These are phyloP conservation scores for Eudemis profundana DNA, from an alignment of 2,888 invertebrate genomes.

Conservation along the genomic window DNA sequence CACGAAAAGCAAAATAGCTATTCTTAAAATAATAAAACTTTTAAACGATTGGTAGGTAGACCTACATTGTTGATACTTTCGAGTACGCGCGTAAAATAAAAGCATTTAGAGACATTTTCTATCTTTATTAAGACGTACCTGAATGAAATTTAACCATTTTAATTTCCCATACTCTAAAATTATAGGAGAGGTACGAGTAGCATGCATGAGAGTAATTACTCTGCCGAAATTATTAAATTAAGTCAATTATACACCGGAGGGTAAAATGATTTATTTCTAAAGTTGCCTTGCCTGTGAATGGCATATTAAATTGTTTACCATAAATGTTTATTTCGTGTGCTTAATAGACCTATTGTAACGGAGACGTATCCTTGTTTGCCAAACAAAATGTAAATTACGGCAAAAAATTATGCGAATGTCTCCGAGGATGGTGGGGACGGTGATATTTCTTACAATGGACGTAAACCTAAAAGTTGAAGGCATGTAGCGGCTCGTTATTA, in stretches of 20 bases:
- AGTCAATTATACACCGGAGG: constrained; percentile 48
- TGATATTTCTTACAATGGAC: constrained; percentile 55
- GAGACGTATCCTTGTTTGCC: constrained; percentile 46
- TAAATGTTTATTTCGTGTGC: constrained; percentile 43
- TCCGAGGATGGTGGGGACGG: constrained; percentile 39
- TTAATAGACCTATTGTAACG: constrained; percentile 42
- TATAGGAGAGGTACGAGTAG: constrained; percentile 28
- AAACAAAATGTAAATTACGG: constrained; percentile 46
- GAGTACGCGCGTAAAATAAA: too few species aligned
- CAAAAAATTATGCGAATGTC: constrained; percentile 46
- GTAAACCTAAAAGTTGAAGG: constrained; percentile 61
- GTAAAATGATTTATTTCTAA: constrained; percentile 50
- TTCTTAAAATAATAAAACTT: too few species aligned
- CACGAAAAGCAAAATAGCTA: too few species aligned
- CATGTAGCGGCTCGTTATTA: constrained; percentile 62
- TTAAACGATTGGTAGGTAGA: too few species aligned
- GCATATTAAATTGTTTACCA: constrained; percentile 44
- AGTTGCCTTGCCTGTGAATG: constrained; percentile 45
- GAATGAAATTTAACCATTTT: constrained; percentile 4
- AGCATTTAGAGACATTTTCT: background rate
- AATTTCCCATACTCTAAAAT: constrained; percentile 1
- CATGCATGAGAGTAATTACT: constrained; percentile 46
- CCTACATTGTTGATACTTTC: too few species aligned
- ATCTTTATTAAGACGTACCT: background rate
- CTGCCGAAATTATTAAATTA: constrained; percentile 49